Percentiles rank a stretch among this genome's conserved stretches.
Evolutionary conservation across 2,113 vertebrate genomes (phyloP).

Genomic region (Leptobrachium leishanense): DNA sequence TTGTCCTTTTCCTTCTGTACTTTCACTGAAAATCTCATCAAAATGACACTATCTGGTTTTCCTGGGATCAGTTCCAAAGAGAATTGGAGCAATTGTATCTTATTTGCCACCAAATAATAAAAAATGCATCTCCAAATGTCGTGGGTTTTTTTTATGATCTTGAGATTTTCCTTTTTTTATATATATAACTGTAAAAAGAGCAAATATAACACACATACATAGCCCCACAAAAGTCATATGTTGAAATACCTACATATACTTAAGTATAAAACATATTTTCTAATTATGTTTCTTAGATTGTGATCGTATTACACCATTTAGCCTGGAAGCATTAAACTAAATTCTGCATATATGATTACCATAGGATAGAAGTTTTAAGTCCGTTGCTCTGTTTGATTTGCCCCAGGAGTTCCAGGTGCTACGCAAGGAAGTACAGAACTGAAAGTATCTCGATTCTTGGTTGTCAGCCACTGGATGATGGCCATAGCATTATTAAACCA

Average conservation of each 20-base stretch:
- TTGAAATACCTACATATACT: background rate
- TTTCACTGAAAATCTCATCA: too few species aligned
- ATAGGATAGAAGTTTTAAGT: slow-evolving; percentile 80
- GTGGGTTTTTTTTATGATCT: too few species aligned
- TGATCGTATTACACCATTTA: slow-evolving; percentile 48
- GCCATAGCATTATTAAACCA: slow-evolving; percentile 93
- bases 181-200: too few species aligned
- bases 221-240: too few species aligned
- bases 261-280: background rate
- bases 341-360: slow-evolving; percentile 72
- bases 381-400: slow-evolving; percentile 79
- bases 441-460: slow-evolving; percentile 77
- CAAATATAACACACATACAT: too few species aligned
- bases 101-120: too few species aligned
- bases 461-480: slow-evolving; percentile 83
- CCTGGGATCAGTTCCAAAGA: too few species aligned
- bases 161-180: too few species aligned
- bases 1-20: too few species aligned
- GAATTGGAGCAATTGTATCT: too few species aligned
- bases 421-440: slow-evolving; percentile 79
- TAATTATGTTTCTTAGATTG: background rate
- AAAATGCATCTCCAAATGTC: too few species aligned
- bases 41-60: too few species aligned
- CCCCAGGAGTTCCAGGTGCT: slow-evolving; percentile 88
- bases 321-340: slow-evolving; percentile 84